Evolutionary conservation across 2,888 invertebrate genomes (phyloP).

Genomic region (Archaeoteleia sp.): DNA sequence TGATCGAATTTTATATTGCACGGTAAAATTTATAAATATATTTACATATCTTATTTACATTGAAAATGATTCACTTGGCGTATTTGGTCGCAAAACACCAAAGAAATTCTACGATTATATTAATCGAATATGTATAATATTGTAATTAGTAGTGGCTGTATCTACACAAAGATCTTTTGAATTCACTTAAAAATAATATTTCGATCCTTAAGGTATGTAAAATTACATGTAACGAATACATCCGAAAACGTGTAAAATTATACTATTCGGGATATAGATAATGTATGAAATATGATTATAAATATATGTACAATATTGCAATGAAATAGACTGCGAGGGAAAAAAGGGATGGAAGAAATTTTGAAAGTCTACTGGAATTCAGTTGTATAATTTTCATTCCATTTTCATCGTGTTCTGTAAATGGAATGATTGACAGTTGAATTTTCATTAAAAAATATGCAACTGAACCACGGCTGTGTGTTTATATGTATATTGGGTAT

Average conservation of each 20-base stretch:
- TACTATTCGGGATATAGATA: conserved; percentile 56
- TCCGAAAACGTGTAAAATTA: conserved; percentile 48
- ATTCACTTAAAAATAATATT: conserved; percentile 50
- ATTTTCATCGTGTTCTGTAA: conserved; percentile 29
- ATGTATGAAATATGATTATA: conserved; percentile 48
- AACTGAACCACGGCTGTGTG: conserved; percentile 48
- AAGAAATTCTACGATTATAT: conserved; percentile 42
- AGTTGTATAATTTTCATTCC: conserved; percentile 42
- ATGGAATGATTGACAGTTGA: conserved; percentile 13
- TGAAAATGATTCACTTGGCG: conserved; percentile 1
- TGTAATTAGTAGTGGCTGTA: conserved; percentile 72
- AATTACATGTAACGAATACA: conserved; percentile 41
- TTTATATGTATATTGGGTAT: conserved; percentile 53
- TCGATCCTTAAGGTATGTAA: conserved; percentile 46
- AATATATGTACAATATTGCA: conserved; percentile 70
- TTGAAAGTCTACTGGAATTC: conserved; percentile 49
- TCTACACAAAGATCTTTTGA: conserved; percentile 55
- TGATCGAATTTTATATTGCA: neutral
- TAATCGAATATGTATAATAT: conserved; percentile 68
- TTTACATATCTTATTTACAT: neutral
- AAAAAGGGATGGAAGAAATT: conserved; percentile 20
- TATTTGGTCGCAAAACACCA: conserved; percentile 35
- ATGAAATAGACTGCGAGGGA: conserved; percentile 55
- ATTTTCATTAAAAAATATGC: conserved; percentile 26
- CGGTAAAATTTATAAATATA: neutral